Base-by-base conservation (phyloP, 2,113 vertebrate species). In the Sciurus niger region DNA sequence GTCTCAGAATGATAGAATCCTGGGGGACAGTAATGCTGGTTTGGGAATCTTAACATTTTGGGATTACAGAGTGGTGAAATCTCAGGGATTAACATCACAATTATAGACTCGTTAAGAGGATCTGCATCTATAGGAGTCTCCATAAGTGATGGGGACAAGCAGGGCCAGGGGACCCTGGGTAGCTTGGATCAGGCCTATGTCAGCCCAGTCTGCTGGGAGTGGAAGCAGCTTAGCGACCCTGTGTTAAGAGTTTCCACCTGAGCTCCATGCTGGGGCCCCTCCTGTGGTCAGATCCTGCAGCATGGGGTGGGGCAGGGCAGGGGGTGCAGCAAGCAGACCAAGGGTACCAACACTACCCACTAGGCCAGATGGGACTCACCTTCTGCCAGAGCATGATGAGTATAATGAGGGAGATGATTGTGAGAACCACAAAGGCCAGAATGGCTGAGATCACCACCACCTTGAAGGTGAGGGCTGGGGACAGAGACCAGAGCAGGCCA, bases 361-460 rank as follows among this genome's bases (percentile, higher is more conserved):
- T 16, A 51, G 63, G 34, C 87, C n/a, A 67, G 18, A 0, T 1
- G 14, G 14, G 28, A 93, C 98, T 98, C 98, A 99, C 99, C 99
- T 99, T 99, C 97, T 99, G 99, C 99, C 99, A 99, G 37, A 99
- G 98, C 77, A 99, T 97, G 1, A 99, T 99, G 94, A 99, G 99
- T 97, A 99, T 99, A 98, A 99, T 99, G 95, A 99, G 98, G 84
- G 99, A 99, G 98, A 99, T 98, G 97, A 99, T 96, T 0, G 98
- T 98, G 55, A 99, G 99, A 87, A 99, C 99, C 92, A 99, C 99
- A 94, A 99, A 95, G 60, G 99, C 99, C 89, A 99, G 97, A 97
- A 99, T 99, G 84, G 99, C 99, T 11, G 99, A 99, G 98, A 99
- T 98, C 84, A 99, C 99, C 93, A 99, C 99, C 97, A 99, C 99